Base-by-base conservation (phyloP, 1,140 invertebrate genomes). In the Magallana angulata region DNA sequence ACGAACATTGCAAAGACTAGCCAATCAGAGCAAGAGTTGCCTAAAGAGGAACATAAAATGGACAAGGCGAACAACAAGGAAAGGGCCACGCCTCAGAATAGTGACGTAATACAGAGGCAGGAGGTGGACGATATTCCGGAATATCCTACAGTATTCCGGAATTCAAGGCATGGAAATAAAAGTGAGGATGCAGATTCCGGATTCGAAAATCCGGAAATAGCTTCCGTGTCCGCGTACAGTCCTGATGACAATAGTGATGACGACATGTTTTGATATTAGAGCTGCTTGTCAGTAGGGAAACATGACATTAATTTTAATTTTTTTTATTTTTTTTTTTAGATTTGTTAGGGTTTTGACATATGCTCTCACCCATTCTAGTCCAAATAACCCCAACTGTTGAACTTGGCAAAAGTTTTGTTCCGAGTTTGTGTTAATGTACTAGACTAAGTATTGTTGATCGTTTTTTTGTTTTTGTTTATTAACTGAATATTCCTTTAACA, bases 141-240 rank as follows among this genome's bases (percentile, higher is more conserved):
- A 30, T 18, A 76, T 76, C 14, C 68, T 24, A 76, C 24, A 24
- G 68, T 9, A 11, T 12, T 9, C 14, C 68, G 24, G 24, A 76
- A 30, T 76, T 24, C 18, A 76, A 76, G 18, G 8, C 24, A 76
- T 30, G 68, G 8, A 5, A 11, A 76, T 76, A 76, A 76, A 76
- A 30, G 68, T 76, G 68, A 76, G 24, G 68, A 76, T 30, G 18
- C 68, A 36, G 68, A 76, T 30, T 76, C 68, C 1, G 68, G 68
- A 30, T 76, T 76, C 36, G 68, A 76, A 76, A 76, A 76, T 12
- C 68, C 68, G 24, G 68, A 76, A 76, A 76, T 76, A 30, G 68
- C 68, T 30, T 76, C 68, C 24, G 68, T 76, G 8, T 76, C 68
- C 12, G 68, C 68, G 24, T 76, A 76, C 14, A 76, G 24, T 30